Conservation (phyloP, 1,140 invertebrate genomes). For the Apis cerana region DNA sequence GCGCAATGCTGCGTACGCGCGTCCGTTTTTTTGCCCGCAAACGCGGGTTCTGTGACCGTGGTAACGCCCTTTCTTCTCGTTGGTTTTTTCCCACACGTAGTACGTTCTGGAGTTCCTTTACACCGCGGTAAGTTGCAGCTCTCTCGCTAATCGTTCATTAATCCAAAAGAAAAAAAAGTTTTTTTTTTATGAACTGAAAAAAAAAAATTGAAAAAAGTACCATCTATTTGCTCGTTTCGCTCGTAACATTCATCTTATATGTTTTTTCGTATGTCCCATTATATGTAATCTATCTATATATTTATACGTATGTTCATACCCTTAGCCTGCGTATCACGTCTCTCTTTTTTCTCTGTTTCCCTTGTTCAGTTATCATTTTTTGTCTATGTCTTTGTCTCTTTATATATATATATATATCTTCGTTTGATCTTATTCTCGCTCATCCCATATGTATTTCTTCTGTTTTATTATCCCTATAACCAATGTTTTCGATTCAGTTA, state of each 20-base stretch:
- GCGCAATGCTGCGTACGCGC: slow-evolving; percentile 74
- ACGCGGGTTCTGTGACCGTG: slow-evolving; percentile 81
- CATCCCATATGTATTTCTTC: not conserved
- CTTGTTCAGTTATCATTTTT: not conserved
- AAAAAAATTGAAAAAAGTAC: slow-evolving; percentile 59
- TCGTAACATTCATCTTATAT: slow-evolving; percentile 79
- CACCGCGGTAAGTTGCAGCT: slow-evolving; percentile 96
- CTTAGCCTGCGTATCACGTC: slow-evolving; percentile 70
- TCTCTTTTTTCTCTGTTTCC: slow-evolving; percentile 49
- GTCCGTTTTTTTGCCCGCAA: slow-evolving; percentile 73
- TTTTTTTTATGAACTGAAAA: slow-evolving; percentile 7
- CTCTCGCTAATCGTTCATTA: slow-evolving; percentile 81
- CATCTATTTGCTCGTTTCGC: slow-evolving; percentile 77
- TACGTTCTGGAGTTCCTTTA: slow-evolving; percentile 98
- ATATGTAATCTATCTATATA: slow-evolving; percentile 67
- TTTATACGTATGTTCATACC: slow-evolving; percentile 55
- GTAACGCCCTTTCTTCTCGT: slow-evolving; percentile 83
- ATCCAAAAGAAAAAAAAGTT: slow-evolving; percentile 66
- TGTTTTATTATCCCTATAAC: slow-evolving; percentile 16
- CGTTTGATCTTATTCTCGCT: slow-evolving; percentile 13
- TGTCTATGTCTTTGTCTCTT: not conserved
- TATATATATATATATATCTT: not conserved
- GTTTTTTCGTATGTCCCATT: slow-evolving; percentile 77
- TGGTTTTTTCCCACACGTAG: slow-evolving; percentile 87
- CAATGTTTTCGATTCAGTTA: slow-evolving; percentile 53